A percentile compares a stretch with the other conserved stretches of the same genome.
Evolutionary conservation across 2,797 vertebrate species (phyloP).

Genomic region (Carapus acus): DNA sequence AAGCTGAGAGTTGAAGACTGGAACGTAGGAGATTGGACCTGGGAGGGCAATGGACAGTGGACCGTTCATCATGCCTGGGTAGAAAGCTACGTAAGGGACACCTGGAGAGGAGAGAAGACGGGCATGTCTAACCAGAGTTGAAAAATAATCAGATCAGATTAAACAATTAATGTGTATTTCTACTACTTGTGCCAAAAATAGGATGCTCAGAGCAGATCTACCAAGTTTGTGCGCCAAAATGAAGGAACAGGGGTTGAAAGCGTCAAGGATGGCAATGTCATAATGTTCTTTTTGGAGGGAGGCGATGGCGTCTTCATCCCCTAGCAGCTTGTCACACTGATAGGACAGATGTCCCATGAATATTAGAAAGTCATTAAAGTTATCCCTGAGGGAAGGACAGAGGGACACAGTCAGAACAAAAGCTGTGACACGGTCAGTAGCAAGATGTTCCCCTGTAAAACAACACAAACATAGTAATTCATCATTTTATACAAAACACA

Average conservation of each 20-base stretch:
- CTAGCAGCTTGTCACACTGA: constrained; percentile 60
- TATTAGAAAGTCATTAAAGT: constrained; percentile 37
- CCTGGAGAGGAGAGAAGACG: constrained; percentile 36
- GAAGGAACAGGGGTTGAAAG: constrained; percentile 69
- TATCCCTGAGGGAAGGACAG: constrained; percentile 44
- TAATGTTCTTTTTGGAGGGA: constrained; percentile 58
- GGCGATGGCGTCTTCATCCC: constrained; percentile 46
- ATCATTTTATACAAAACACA: too few species aligned
- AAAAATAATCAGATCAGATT: neutral
- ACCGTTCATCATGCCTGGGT: constrained; percentile 41
- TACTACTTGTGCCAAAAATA: too few species aligned
- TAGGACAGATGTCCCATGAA: constrained; percentile 56
- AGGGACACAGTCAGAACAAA: neutral
- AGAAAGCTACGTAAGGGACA: constrained; percentile 52
- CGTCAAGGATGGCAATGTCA: constrained; percentile 53
- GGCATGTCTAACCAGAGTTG: neutral
- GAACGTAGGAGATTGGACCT: constrained; percentile 53
- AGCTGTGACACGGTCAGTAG: neutral
- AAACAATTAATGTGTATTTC: neutral
- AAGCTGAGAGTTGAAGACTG: constrained; percentile 43
- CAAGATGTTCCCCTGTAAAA: too few species aligned
- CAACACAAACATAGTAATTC: too few species aligned
- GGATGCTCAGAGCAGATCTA: constrained; percentile 17
- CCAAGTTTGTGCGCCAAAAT: constrained; percentile 62
- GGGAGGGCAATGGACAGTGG: constrained; percentile 38